phyloP scores from a whole-genome alignment of 2,888 invertebrate species.

The Stratiomys singularior region DNA sequence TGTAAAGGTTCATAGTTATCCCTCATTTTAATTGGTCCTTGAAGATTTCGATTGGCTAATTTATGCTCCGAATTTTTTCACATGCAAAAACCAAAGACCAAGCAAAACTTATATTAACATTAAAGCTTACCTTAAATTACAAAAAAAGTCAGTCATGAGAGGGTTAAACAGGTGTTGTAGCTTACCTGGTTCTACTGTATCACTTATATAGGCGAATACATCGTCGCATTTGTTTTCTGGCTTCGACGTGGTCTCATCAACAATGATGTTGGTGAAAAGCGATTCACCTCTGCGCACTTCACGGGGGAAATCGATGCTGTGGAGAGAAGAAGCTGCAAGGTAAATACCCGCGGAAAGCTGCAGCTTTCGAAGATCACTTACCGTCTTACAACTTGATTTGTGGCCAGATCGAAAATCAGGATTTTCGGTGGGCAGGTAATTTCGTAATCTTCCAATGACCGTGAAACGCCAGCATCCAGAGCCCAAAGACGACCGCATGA shows the following conservation, averaged over 20 bases:
- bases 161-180: no score
- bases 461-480: constrained; percentile 74
- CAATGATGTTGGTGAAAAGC: constrained; percentile 80
- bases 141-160: no score
- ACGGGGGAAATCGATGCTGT: constrained; percentile 78
- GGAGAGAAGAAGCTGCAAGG: constrained; percentile 55
- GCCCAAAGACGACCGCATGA: constrained; percentile 87
- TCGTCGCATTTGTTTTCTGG: constrained; percentile 76
- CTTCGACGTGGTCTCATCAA: constrained; percentile 77
- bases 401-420: constrained; percentile 80
- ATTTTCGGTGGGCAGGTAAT: constrained; percentile 82
- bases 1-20: no score
- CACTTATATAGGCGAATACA: constrained; percentile 81
- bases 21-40: no score
- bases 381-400: constrained; percentile 73
- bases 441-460: constrained; percentile 73
- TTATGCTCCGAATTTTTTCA: no score
- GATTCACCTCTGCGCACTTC: constrained; percentile 79
- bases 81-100: no score
- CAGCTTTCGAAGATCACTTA: constrained; percentile 46
- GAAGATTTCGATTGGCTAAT: no score
- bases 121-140: no score
- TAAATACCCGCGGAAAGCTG: not conserved
- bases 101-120: no score
- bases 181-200: constrained; percentile 82